phyloP scores from a whole-genome alignment of 2,113 vertebrate genomes.

The Lycaon pictus region DNA sequence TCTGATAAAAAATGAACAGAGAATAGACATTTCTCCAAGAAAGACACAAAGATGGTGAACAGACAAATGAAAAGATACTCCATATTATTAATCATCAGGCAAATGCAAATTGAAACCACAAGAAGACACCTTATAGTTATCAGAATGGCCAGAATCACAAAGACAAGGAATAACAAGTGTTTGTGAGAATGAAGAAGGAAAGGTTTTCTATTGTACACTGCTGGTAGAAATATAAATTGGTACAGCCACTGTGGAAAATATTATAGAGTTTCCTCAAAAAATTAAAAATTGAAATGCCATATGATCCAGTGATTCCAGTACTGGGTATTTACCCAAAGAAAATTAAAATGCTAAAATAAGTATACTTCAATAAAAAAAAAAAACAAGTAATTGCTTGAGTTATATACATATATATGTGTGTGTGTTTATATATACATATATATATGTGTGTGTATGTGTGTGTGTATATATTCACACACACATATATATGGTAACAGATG shows the following conservation, averaged over 20 bases:
- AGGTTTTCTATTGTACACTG: not conserved
- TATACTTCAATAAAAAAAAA: not conserved
- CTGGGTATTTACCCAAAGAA: not conserved
- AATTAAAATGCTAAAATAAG: not conserved
- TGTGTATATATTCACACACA: not conserved
- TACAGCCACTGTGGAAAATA: not conserved
- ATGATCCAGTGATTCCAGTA: not conserved
- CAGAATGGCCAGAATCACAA: not conserved
- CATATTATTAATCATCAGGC: not conserved
- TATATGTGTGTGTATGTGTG: too few species aligned
- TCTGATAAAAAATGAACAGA: not conserved
- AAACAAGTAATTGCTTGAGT: not conserved
- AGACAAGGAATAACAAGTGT: not conserved
- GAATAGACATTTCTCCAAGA: not conserved
- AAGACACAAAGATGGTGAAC: not conserved
- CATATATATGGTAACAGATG: not conserved
- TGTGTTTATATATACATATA: not conserved
- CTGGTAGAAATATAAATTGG: not conserved
- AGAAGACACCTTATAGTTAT: not conserved
- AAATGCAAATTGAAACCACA: not conserved
- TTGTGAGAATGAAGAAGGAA: not conserved
- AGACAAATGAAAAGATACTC: not conserved
- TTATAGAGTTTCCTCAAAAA: not conserved
- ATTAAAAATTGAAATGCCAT: not conserved
- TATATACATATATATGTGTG: too few species aligned